A percentile compares a stretch with the other conserved stretches of the same genome.
These are phyloP conservation scores for Lepidurus packardi DNA, from an alignment of 1,140 invertebrate species.

Conservation along the genomic window DNA sequence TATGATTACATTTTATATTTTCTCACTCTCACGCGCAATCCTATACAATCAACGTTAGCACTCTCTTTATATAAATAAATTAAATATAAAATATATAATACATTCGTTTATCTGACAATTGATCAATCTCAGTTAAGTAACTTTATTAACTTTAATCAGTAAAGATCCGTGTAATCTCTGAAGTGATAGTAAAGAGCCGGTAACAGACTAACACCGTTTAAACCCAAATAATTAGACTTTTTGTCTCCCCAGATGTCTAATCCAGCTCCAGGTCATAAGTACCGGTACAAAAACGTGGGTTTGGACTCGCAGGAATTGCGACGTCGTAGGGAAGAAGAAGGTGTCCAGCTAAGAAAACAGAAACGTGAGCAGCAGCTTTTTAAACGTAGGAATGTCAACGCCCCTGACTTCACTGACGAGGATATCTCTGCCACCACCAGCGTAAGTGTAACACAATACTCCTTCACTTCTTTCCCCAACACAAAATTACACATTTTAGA, in stretches of 20 bases:
- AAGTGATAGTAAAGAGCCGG: background rate
- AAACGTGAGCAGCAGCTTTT: conserved; percentile 89
- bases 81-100: too few species aligned
- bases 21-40: too few species aligned
- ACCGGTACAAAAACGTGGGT: conserved; percentile 91
- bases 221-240: background rate
- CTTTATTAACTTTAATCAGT: too few species aligned
- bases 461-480: background rate
- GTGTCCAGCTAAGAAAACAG: conserved; percentile 89
- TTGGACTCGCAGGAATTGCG: conserved; percentile 87
- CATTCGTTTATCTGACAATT: too few species aligned
- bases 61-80: too few species aligned
- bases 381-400: conserved; percentile 81
- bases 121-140: too few species aligned
- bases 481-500: background rate
- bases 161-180: too few species aligned
- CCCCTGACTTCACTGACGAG: conserved; percentile 41
- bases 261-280: conserved; percentile 58
- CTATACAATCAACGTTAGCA: too few species aligned
- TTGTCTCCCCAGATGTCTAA: conserved; percentile 34
- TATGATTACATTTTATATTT: too few species aligned
- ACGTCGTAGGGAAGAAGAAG: conserved; percentile 88
- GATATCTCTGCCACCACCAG: background rate
- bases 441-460: background rate
- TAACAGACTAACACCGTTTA: background rate